Percentiles rank a stretch among this genome's conserved stretches.
These are phyloP conservation scores for Zoanthus solanderi DNA, from an alignment of 92 coral and sea anemone species.

Conservation along the genomic window DNA sequence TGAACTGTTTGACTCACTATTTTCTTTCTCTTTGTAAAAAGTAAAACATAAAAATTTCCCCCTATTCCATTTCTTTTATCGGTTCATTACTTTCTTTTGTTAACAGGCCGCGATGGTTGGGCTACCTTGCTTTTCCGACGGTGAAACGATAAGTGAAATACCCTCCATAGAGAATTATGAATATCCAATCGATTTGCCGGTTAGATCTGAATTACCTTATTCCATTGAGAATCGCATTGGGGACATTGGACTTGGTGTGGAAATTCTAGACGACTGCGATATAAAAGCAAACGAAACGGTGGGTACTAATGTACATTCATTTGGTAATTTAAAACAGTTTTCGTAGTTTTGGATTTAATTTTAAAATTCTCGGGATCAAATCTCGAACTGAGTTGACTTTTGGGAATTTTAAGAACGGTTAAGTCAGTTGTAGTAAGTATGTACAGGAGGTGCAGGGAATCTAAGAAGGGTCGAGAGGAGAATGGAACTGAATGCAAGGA, in stretches of 20 bases:
- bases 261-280: conserved; percentile 39
- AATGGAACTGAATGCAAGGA: no score
- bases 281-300: conserved; percentile 43
- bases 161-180: conserved; percentile 45
- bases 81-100: background rate
- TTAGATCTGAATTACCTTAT: conserved; percentile 31
- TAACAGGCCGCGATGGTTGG: conserved; percentile 41
- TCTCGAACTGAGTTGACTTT: no score
- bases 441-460: no score
- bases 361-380: no score
- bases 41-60: background rate
- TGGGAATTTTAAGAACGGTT: no score
- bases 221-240: conserved; percentile 31
- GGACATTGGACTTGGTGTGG: conserved; percentile 42
- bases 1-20: background rate
- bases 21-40: background rate
- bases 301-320: background rate
- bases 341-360: no score
- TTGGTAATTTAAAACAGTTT: no score
- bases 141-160: conserved; percentile 30
- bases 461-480: no score
- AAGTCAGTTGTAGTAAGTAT: no score
- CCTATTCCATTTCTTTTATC: background rate
- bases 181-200: conserved; percentile 29
- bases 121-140: conserved; percentile 29